Conservation (phyloP, 2,113 vertebrate genomes). For the Diphyllodes magnificus region DNA sequence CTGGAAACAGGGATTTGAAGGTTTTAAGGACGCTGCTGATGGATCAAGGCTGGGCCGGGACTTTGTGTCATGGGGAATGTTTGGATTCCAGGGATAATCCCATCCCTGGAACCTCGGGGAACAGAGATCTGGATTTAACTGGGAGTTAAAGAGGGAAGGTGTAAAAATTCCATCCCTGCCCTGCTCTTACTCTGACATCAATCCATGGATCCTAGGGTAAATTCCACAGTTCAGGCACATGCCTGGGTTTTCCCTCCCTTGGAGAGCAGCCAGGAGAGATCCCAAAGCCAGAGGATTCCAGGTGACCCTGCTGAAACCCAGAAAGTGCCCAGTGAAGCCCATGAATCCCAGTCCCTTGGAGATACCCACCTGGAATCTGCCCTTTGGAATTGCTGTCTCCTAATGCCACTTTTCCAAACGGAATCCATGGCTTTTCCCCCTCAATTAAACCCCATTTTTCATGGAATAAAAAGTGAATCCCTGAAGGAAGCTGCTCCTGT, state of each 20-base stretch:
- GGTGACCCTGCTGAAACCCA: not conserved
- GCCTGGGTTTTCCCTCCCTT: not conserved
- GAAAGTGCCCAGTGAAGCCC: not conserved
- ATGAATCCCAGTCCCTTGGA: not conserved
- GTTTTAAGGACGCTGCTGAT: not conserved
- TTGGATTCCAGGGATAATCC: not conserved
- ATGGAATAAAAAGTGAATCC: not conserved
- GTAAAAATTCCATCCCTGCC: not conserved
- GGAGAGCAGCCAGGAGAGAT: not conserved
- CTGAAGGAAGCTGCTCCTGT: not conserved
- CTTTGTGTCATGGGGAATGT: accelerated
- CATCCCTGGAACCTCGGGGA: not conserved
- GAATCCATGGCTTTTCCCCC: not conserved
- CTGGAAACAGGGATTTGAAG: not conserved
- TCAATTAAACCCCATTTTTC: not conserved
- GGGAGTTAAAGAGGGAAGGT: not conserved
- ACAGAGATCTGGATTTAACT: not conserved
- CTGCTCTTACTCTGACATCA: not conserved
- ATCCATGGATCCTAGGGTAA: not conserved
- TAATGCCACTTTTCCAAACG: not conserved
- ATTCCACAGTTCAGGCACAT: not conserved
- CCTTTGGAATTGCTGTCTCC: not conserved
- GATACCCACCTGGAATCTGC: not conserved
- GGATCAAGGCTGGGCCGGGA: not conserved
- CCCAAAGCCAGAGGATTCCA: not conserved